Base-by-base conservation (phyloP, 2,113 vertebrate genomes). In the Epinephelus cyanopodus region DNA sequence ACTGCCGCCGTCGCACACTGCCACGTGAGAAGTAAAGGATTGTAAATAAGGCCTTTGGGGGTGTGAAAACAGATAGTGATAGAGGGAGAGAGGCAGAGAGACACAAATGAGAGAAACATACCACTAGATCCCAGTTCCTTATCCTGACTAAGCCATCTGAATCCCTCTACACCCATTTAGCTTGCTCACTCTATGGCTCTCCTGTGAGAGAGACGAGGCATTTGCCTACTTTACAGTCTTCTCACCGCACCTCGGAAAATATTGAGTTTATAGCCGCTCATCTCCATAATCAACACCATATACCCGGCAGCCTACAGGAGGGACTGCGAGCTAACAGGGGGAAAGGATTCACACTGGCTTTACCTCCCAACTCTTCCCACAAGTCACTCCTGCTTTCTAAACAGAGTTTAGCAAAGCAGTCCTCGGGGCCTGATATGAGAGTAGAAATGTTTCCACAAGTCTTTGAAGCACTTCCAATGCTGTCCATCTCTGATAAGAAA, bases 121-220 rank as follows among this genome's bases (percentile, higher is more conserved):
- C 84, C 81, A 75, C 69, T 48, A 85, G 91, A 94, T 95, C 88
- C 89, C 70, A 69, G 82, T 91, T 92, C 80, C 88, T 95, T 93
- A 95, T 95, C 94, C 94, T 58, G 69, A 90, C 93, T 94, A 94
- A 95, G 93, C 95, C 86, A 71, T 80, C 77, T 57, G 87, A 92
- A 95, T 95, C 94, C 94, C 93, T 66, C 90, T 90, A 92, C 92
- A 94, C 89, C 91, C 90, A 92, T 95, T 95, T 95, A 92, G 91
- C 84, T 90, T 86, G 87, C 93, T 92, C 86, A 74, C 87, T 77
- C 74, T 71, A 57, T 57, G 65, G 84, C 84, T 92, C 88, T 91
- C 81, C 84, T 74, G 63, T 81, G 87, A 77, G 89, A 89, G 87
- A 93, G 81, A 83, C 25, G 56, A 74, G 58, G 80, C 72, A 33